Base-by-base conservation (phyloP, 1,140 invertebrate species). In the Nasonia giraulti region DNA sequence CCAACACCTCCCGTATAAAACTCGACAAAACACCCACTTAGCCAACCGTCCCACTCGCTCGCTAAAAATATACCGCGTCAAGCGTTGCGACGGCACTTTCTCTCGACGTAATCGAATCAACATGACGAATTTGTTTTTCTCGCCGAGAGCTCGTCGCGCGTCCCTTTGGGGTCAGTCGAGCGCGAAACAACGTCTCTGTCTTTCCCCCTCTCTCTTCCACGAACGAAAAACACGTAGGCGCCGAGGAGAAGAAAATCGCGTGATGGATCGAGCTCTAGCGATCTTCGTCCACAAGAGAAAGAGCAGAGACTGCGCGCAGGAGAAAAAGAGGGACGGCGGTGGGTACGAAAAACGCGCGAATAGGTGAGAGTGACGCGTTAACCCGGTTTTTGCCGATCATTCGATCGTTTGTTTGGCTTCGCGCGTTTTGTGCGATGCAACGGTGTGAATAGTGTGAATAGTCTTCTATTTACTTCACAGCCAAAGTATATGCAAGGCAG, bases 121-220 rank as follows among this genome's bases (percentile, higher is more conserved):
- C 71, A 62, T 40, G 69, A 55, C 71, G 44, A 82, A 82, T 82
- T 82, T 82, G 71, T 82, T 75, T 82, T 74, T 74, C 27, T 77
- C n/a, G 5, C 27, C 12, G 62, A 47, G 20, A 62, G 55, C 55
- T n/a, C 20, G 55, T n/a, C 20, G 11, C 50, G 50, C 14, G 50
- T 14, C 50, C 55, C 55, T 62, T 2, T 62, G 74, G 37, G 73
- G 31, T 76, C 55, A 82, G 31, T 20, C 47, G 73, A 55, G 73
- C n/a, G 50, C 50, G 50, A 82, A 82, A 82, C 73, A 66, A 62
- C 71, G 50, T 82, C 69, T 82, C 37, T 82, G 33, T 82, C 37
- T 37, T 33, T 55, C 55, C 47, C 27, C 0, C 33, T 37, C 33
- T 37, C 33, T 37, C 33, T 37, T 6, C 33, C 55, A 11, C 11